Percentiles rank a stretch among this genome's conserved stretches.
Evolutionary conservation across 1,140 invertebrate genomes (phyloP).

Genomic region (Matsumurasca onukii): DNA sequence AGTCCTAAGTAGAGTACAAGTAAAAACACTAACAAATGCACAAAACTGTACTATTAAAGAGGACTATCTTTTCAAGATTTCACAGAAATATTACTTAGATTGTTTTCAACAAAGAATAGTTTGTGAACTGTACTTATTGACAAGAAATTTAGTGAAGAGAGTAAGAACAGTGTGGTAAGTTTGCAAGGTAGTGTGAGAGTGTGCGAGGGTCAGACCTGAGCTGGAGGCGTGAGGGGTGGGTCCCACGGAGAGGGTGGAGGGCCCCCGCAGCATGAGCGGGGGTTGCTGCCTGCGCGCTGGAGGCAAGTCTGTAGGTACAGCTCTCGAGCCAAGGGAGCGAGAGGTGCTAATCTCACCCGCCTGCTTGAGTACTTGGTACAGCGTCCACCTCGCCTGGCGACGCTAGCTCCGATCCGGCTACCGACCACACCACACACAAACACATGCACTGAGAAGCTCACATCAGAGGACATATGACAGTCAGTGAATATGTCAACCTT

Average conservation of each 20-base stretch:
- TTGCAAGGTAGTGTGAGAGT: neutral
- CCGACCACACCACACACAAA: neutral
- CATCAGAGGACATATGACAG: neutral
- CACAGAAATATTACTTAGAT: no score
- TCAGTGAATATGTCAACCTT: no score
- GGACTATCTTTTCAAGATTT: no score
- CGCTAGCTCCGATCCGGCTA: conserved; percentile 9
- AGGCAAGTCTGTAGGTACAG: neutral
- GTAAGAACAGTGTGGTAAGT: conserved; percentile 16
- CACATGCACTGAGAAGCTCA: conserved; percentile 6
- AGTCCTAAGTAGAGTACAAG: neutral
- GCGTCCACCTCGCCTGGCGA: conserved; percentile 71
- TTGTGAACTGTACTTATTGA: no score
- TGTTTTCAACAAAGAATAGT: no score
- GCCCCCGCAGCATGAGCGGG: conserved; percentile 32
- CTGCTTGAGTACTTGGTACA: conserved; percentile 91
- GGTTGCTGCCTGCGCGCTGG: conserved; percentile 29
- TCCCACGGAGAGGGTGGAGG: conserved; percentile 43
- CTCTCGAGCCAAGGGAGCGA: conserved; percentile 1
- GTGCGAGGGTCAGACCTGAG: conserved; percentile 46
- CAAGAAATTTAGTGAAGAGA: no score
- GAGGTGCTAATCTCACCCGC: conserved; percentile 72
- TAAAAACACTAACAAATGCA: neutral
- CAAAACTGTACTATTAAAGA: no score
- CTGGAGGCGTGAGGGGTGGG: conserved; percentile 46